A percentile compares a stretch with the other conserved stretches of the same genome.
Evolutionary conservation across 2,797 vertebrate species (phyloP).

Genomic region (Hydrolagus colliei): DNA sequence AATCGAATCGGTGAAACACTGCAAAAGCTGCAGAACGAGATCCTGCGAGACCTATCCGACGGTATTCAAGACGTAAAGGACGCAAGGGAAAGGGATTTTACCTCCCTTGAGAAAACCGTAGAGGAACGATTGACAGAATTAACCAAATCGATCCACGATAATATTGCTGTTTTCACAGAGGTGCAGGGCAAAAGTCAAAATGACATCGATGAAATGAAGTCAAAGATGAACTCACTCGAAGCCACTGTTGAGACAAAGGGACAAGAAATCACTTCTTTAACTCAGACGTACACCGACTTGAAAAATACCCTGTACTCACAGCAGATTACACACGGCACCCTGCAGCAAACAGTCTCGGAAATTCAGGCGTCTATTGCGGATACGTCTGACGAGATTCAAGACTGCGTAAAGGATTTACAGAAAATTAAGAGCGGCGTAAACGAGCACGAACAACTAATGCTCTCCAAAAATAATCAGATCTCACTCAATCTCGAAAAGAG

Average conservation of each 20-base stretch:
- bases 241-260: slow-evolving; percentile 78
- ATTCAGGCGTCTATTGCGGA: slow-evolving; percentile 52
- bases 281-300: slow-evolving; percentile 68
- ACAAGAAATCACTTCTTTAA: slow-evolving; percentile 72
- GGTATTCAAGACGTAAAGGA: slow-evolving; percentile 83
- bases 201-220: slow-evolving; percentile 72
- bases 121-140: slow-evolving; percentile 82
- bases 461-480: slow-evolving; percentile 38
- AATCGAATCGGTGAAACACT: slow-evolving; percentile 78
- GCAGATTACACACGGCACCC: slow-evolving; percentile 51
- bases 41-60: slow-evolving; percentile 76
- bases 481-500: slow-evolving; percentile 49
- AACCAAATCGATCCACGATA: slow-evolving; percentile 77
- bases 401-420: slow-evolving; percentile 52
- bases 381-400: slow-evolving; percentile 53
- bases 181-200: slow-evolving; percentile 74
- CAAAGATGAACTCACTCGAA: slow-evolving; percentile 63
- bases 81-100: slow-evolving; percentile 75
- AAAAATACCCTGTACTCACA: slow-evolving; percentile 59
- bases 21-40: slow-evolving; percentile 85
- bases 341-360: slow-evolving; percentile 60
- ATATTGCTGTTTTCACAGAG: slow-evolving; percentile 72
- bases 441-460: slow-evolving; percentile 47
- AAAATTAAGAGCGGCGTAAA: slow-evolving; percentile 45
- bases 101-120: slow-evolving; percentile 77